Evolutionary conservation across 1,140 invertebrate genomes (phyloP).

Genomic region (Babylonia areolata): DNA sequence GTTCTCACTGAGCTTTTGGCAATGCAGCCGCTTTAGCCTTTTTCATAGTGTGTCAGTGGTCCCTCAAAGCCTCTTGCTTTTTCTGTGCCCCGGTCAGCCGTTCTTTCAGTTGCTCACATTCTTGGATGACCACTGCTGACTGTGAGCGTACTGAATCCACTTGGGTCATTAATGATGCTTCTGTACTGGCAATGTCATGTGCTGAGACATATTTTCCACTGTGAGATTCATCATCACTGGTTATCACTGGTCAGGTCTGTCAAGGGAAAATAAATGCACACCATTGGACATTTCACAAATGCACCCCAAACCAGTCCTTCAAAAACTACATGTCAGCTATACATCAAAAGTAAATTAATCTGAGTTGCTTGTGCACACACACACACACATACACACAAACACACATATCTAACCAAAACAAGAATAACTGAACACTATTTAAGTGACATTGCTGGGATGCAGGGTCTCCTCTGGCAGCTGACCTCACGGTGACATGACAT

Average conservation of each 20-base stretch:
- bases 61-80: constrained; percentile 30
- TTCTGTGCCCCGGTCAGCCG: constrained; percentile 26
- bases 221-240: neutral
- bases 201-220: neutral
- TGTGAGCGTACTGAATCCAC: neutral
- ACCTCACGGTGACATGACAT: no score
- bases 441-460: no score
- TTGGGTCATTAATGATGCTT: neutral
- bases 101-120: constrained; percentile 42
- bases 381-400: no score
- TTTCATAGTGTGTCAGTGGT: constrained; percentile 34
- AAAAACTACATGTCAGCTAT: no score
- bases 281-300: neutral
- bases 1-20: constrained; percentile 47
- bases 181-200: neutral
- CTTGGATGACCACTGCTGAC: constrained; percentile 1
- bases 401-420: no score
- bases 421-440: no score
- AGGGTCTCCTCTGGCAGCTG: no score
- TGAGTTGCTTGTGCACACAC: no score
- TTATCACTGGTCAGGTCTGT: neutral
- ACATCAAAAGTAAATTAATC: no score
- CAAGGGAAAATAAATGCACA: neutral
- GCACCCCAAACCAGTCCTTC: neutral
- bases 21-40: constrained; percentile 46